Evolutionary conservation across 2,888 invertebrate species (phyloP).

Genomic region (Stenurella melanura): DNA sequence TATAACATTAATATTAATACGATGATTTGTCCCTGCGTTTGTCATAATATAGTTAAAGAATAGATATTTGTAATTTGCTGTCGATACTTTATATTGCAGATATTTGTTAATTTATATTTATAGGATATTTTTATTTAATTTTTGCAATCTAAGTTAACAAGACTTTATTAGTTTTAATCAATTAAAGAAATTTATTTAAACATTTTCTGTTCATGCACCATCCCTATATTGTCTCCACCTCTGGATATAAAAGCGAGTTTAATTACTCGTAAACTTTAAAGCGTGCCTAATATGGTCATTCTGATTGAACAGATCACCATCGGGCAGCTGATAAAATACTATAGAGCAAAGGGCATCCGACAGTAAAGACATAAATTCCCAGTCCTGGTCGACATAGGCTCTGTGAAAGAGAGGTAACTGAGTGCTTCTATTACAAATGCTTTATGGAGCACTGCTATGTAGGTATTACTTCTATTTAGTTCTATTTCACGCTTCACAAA

Average conservation of each 20-base stretch:
- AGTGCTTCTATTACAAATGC: slow-evolving; percentile 56
- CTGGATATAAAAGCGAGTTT: slow-evolving; percentile 22
- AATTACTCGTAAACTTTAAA: slow-evolving; percentile 55
- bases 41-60: too few species aligned
- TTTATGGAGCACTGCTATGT: slow-evolving; percentile 58
- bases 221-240: background rate
- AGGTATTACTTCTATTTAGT: slow-evolving; percentile 63
- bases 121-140: too few species aligned
- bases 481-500: slow-evolving; percentile 59
- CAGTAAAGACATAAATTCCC: slow-evolving; percentile 57
- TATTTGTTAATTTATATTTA: too few species aligned
- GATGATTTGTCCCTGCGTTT: too few species aligned
- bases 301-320: slow-evolving; percentile 55
- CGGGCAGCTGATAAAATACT: slow-evolving; percentile 55
- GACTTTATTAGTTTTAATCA: too few species aligned
- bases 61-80: too few species aligned
- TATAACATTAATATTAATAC: too few species aligned
- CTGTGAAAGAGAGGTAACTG: slow-evolving; percentile 55
- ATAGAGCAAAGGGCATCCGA: slow-evolving; percentile 50
- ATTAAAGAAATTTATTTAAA: too few species aligned
- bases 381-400: slow-evolving; percentile 51
- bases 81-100: too few species aligned
- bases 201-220: too few species aligned
- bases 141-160: too few species aligned
- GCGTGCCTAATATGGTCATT: slow-evolving; percentile 45